Percentiles rank a stretch among this genome's conserved stretches.
phyloP scores from a whole-genome alignment of 2,113 vertebrate genomes.

The Saguinus midas region DNA sequence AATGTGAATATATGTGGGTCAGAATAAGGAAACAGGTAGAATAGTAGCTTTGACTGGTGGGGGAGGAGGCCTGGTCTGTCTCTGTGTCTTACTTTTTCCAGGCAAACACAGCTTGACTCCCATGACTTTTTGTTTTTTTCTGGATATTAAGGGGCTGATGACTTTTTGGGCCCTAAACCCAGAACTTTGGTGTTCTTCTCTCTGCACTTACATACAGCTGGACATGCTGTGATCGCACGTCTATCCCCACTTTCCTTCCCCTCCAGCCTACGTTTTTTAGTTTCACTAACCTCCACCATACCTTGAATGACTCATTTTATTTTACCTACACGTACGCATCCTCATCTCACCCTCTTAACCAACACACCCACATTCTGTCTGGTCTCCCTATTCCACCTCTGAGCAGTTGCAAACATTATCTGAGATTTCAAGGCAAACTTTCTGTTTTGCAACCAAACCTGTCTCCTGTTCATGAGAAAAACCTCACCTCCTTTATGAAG shows the following conservation, averaged over 20 bases:
- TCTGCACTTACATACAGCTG: not conserved
- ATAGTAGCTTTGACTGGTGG: not conserved
- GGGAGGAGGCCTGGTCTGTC: fast-evolving
- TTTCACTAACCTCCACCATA: no score
- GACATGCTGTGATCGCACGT: not conserved
- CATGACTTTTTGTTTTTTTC: not conserved
- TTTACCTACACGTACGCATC: not conserved
- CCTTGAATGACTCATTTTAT: not conserved
- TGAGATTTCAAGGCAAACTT: not conserved
- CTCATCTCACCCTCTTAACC: not conserved
- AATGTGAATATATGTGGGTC: not conserved
- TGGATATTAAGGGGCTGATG: not conserved
- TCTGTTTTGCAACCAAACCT: not conserved
- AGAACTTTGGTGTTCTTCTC: not conserved
- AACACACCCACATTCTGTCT: not conserved
- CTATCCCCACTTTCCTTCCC: not conserved
- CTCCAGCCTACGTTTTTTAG: not conserved
- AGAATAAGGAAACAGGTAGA: not conserved
- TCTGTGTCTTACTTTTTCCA: not conserved
- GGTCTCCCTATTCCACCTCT: not conserved
- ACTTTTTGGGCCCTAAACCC: not conserved
- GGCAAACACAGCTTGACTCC: not conserved
- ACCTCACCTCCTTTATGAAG: not conserved
- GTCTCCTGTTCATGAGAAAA: not conserved
- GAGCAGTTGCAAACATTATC: not conserved